Evolutionary conservation across 1,140 invertebrate species (phyloP).

Genomic region (Brachionus manjavacas): DNA sequence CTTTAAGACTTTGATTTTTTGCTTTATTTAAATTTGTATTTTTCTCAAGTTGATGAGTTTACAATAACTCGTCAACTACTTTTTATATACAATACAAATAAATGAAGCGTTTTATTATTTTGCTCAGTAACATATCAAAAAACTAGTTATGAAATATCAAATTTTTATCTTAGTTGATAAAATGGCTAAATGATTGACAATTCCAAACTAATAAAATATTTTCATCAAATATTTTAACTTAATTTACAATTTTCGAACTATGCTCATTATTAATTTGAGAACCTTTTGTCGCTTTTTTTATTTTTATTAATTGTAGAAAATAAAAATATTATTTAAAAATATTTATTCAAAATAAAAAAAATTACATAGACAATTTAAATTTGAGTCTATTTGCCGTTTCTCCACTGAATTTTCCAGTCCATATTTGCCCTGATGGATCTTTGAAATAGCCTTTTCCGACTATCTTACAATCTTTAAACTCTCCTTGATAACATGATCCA

Average conservation of each 20-base stretch:
- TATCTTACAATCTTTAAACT: constrained; percentile 30
- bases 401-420: constrained; percentile 33
- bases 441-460: constrained; percentile 12
- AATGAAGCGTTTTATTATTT: not conserved
- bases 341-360: constrained; percentile 1
- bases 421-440: constrained; percentile 28
- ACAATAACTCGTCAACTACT: not conserved
- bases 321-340: not conserved
- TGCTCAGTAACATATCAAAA: not conserved
- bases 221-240: not conserved
- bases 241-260: not conserved
- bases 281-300: not conserved
- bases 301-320: not conserved
- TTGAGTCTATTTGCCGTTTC: constrained; percentile 10
- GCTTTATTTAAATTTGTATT: not conserved
- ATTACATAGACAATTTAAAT: constrained; percentile 37
- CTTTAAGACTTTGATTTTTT: not conserved
- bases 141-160: not conserved
- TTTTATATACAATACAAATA: not conserved
- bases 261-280: not conserved
- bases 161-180: not conserved
- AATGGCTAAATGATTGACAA: not conserved
- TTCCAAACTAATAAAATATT: not conserved
- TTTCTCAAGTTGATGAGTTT: not conserved
- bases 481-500: constrained; percentile 27